Evolutionary conservation across 2,888 invertebrate genomes (phyloP).

Genomic region (Nipponacmea schrenckii): DNA sequence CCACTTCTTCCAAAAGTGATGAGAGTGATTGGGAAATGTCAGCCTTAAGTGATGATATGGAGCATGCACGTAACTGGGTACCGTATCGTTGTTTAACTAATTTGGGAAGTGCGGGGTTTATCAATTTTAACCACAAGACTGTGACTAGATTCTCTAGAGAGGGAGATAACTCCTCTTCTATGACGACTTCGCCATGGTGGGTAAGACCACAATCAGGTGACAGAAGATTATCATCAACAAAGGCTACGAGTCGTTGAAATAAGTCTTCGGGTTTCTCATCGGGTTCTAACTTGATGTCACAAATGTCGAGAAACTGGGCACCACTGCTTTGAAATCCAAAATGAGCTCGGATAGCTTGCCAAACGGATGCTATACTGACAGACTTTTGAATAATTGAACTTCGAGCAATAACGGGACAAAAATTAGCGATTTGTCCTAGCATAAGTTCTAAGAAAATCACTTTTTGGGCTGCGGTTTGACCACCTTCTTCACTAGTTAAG

Average conservation of each 20-base stretch:
- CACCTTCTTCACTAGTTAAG: neutral
- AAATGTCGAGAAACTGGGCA: neutral
- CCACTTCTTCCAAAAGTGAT: neutral
- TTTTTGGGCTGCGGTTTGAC: neutral
- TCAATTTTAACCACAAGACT: neutral
- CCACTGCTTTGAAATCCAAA: slow-evolving; percentile 4
- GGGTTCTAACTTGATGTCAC: neutral
- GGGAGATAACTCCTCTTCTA: neutral
- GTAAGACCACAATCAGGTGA: neutral
- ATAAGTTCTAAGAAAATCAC: neutral
- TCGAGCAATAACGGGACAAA: neutral
- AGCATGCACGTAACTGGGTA: neutral
- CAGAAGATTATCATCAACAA: neutral
- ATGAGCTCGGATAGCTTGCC: slow-evolving; percentile 2
- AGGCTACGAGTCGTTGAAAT: neutral
- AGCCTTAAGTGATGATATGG: neutral
- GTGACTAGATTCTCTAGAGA: neutral
- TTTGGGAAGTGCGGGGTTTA: neutral
- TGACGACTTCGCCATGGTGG: neutral
- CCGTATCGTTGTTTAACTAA: neutral
- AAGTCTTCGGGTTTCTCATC: neutral
- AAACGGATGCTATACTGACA: neutral
- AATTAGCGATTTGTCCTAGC: neutral
- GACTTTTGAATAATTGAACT: neutral
- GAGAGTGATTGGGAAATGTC: neutral